Base-by-base conservation (phyloP, 53 echinoderm and acorn worm genomes). In the Apostichopus leukothele region DNA sequence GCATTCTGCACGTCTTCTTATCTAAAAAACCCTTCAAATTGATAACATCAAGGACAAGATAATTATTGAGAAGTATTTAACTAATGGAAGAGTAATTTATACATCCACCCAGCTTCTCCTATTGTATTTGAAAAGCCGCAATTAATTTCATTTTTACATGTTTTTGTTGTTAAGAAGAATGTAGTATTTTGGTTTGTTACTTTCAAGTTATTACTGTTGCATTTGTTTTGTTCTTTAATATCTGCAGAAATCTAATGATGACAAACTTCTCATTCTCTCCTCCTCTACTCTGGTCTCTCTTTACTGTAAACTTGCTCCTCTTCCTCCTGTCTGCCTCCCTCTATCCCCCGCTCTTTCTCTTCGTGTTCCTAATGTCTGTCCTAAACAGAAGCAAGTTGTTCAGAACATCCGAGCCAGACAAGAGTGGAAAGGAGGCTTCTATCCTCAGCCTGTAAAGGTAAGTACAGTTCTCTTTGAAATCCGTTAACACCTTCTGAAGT, bases 371-470 rank as follows among this genome's bases (percentile, higher is more conserved):
- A 90, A 86, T 83, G 84, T 94, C 54, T 91, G 86, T 51, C 93
- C 94, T 57, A 94, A 91, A 78, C 92, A 91, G 81, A 89, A 91
- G 71, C 94, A 94, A 73, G 83, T 86, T 53, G 90, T 94, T 51
- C 90, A 92, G 71, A 89, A 89, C n/a, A 87, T 94, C 67, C 39
- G 91, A 88, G 83, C 83, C 7, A 77, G 90, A 1, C 91, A 92
- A 57, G 92, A 94, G 71, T 91, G 89, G 50, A 86, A 89, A 22
- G 94, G 94, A 86, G 88, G 88, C 7, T 94, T 94, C 86, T 89
- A 88, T 61, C 94, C 94, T 75, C 83, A 86, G 75, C 94, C 94
- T 5, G 81, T 93, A 51, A 92, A 93, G 93, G 94, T 94, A 25
- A 75, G 92, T 9, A 55, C 55, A 55, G 7, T 55, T 55, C 55